Conservation (phyloP, 2,113 vertebrate genomes). For the Gallinago media region DNA sequence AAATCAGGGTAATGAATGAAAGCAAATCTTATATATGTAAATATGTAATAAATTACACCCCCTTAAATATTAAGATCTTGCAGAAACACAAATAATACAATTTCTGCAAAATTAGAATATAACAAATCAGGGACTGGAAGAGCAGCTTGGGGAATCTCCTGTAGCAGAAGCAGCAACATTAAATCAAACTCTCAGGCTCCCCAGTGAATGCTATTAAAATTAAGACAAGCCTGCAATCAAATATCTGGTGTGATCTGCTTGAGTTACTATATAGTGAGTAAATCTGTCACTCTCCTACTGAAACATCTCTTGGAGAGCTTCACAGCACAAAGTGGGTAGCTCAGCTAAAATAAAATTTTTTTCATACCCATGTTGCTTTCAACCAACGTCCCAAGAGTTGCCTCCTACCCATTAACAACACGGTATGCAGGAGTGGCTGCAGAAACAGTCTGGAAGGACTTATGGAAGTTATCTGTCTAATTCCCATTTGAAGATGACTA, state of each 20-base stretch:
- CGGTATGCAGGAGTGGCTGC: neutral
- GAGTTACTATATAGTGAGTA: neutral
- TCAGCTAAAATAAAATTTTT: neutral
- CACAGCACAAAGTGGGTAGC: neutral
- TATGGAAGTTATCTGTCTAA: neutral
- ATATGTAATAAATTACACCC: neutral
- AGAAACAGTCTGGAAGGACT: accelerated
- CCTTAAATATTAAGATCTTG: neutral
- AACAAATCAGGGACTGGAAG: neutral
- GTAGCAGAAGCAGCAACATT: neutral
- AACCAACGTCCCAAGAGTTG: neutral
- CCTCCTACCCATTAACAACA: neutral
- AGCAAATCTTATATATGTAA: neutral
- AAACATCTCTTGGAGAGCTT: neutral
- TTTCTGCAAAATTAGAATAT: neutral
- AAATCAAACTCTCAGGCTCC: slow-evolving; percentile 40
- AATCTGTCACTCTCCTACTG: slow-evolving; percentile 19
- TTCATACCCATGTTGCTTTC: neutral
- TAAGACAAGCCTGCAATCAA: slow-evolving; percentile 25
- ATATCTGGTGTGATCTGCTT: slow-evolving; percentile 9
- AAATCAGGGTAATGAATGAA: neutral
- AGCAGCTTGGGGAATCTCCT: slow-evolving; percentile 35
- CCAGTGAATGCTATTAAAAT: slow-evolving; percentile 5
- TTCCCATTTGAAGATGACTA: neutral
- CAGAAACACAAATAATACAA: neutral